Base-by-base conservation (phyloP, 2,888 invertebrate species). In the Agonopterix subpropinquella region DNA sequence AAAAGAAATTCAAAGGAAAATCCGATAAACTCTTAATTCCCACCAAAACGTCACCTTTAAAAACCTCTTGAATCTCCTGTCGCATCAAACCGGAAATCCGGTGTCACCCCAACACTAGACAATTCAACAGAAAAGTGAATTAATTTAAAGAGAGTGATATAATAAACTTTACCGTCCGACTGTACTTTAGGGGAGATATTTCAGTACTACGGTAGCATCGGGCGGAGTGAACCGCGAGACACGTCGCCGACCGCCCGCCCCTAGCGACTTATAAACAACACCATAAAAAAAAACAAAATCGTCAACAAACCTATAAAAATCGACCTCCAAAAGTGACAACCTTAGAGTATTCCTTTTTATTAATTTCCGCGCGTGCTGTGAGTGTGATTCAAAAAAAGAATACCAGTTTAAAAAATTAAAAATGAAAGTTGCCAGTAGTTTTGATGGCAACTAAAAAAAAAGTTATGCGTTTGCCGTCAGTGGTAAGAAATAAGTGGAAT, bases 391-490 rank as follows among this genome's bases (percentile, higher is more conserved):
- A 49, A 53, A 59, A 59, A 54, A 53, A 55, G 49, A 49, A 56
- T 47, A 44, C 11, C 39, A 50, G 51, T 52, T 42, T 48, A 11
- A 51, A 51, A 44, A 47, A 59, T 56, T 51, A 53, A 53, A 45
- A 41, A 43, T 11, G 11, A 53, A 47, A 52, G 50, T 45, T 37
- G 42, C 44, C 36, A 48, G 56, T 53, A 47, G 56, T 54, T 35
- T 66, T 67, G 61, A 79, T 80, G 80, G 77, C 85, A 72, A 77
- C 73, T 64, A 86, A 84, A 85, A 85, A 80, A 80, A 84, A 78
- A 73, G 74, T 86, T 73, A 77, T 83, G 59, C 84, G 85, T 65
- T 87, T 86, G 83, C 86, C 86, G 64, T 86, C 86, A 63, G 86
- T 86, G 86, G 86, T 86, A 86, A 86, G 86, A 58, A 47, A 48